Evolutionary conservation across 2,888 invertebrate species (phyloP), one percentile per base, ranked within the genome.

Genomic region (Notodonta ziczac): DNA sequence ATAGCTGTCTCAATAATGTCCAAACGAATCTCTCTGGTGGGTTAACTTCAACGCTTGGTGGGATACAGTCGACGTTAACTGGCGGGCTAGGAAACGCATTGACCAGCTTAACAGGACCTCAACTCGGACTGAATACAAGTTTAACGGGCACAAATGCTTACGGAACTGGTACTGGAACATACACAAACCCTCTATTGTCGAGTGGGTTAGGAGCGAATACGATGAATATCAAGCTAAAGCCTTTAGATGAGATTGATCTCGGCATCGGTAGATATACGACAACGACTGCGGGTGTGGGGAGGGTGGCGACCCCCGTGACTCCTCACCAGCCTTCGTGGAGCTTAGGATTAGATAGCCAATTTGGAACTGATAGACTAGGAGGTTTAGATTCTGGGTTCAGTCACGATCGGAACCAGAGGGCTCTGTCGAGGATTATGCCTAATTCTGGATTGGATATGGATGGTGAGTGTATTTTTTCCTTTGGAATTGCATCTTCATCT

Each of bases 181-280:
- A 96, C 77, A 95, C 96, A 63, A 96, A 96, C 80, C 96, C 96
- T 16, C 86, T 96, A 66, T 90, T 94, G 72, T 88, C 95, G 72
- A 83, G 95, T 84, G 90, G 94, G 80, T 86, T 96, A 85, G 92
- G 95, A 87, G 87, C 94, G 58, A 93, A 93, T 90, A 88, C 86
- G 42, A 95, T 95, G 94, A 94, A 94, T 70, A 94, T 95, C 76
- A 96, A 96, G 87, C 90, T 96, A 86, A 96, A 96, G 87, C 95
- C 96, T 66, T 90, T 96, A 84, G 96, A 96, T 75, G 96, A 96
- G 83, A 95, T 96, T 67, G 96, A 96, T 76, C 92, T 96, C 68
- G 95, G 96, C 68, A 80, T 95, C 77, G 91, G 94, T 77, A 94
- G 95, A 81, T 95, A 94, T 81, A 94, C 93, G 57, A 94, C 87